Percentiles rank a stretch among this genome's conserved stretches.
Conservation (phyloP, 1,140 invertebrate species). For the Sycophaga agraensis region DNA sequence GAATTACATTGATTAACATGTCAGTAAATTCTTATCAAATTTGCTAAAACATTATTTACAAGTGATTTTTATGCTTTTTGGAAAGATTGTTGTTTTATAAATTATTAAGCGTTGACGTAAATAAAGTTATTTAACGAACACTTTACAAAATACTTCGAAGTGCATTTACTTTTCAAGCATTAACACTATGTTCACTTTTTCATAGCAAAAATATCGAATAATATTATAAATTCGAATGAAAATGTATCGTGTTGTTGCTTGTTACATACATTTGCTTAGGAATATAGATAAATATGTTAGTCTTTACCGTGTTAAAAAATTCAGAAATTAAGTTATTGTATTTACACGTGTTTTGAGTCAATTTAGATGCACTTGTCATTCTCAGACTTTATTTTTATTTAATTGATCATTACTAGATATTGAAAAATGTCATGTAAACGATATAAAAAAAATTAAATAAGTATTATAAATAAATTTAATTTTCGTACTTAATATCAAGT, state of each 20-base stretch:
- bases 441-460: too few species aligned
- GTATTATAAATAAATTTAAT: too few species aligned
- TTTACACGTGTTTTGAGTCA: not conserved
- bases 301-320: not conserved
- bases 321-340: not conserved
- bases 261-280: not conserved
- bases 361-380: too few species aligned
- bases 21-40: slow-evolving; percentile 6
- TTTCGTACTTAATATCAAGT: too few species aligned
- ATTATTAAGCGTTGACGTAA: slow-evolving; percentile 9
- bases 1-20: not conserved
- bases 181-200: slow-evolving; percentile 15
- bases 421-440: too few species aligned
- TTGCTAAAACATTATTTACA: slow-evolving; percentile 9
- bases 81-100: not conserved
- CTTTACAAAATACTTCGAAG: slow-evolving; percentile 14
- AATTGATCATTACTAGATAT: too few species aligned
- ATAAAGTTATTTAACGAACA: not conserved
- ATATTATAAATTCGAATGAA: not conserved
- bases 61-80: slow-evolving; percentile 2
- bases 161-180: slow-evolving; percentile 30
- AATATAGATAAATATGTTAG: not conserved
- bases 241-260: not conserved
- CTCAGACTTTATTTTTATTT: too few species aligned
- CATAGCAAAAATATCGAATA: not conserved